Evolutionary conservation across 2,888 invertebrate species (phyloP).

Genomic region (Acanthopleura granulata): DNA sequence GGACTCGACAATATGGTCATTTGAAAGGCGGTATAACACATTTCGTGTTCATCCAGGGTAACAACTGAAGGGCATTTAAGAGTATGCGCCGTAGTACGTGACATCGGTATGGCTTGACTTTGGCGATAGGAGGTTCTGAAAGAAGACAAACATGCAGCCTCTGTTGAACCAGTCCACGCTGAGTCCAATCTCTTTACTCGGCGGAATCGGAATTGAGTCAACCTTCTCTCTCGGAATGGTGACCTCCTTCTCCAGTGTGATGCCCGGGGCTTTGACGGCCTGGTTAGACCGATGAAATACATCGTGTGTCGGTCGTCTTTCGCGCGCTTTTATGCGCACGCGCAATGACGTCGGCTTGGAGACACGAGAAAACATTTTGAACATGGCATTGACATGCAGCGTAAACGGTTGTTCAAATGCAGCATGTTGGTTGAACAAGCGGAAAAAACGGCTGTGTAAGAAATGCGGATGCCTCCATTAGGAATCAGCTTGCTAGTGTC

Average conservation of each 20-base stretch:
- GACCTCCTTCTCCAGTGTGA: background rate
- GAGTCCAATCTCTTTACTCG: background rate
- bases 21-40: background rate
- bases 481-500: no score
- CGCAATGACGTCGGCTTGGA: no score
- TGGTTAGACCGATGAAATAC: background rate
- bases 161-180: background rate
- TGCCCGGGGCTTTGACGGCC: background rate
- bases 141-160: background rate
- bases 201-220: background rate
- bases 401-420: conserved; percentile 30
- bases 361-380: background rate
- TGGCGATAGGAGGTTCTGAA: background rate
- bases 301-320: no score
- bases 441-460: conserved; percentile 27
- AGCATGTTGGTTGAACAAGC: conserved; percentile 28
- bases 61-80: background rate
- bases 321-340: no score
- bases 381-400: conserved; percentile 25
- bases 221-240: background rate
- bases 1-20: background rate
- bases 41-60: background rate
- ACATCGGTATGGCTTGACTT: background rate
- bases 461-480: conserved; percentile 22
- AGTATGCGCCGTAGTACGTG: background rate